Evolutionary conservation across 2,797 vertebrate genomes (phyloP), one percentile per base, ranked within the genome.

Genomic region (Rhinatrema bivittatum): DNA sequence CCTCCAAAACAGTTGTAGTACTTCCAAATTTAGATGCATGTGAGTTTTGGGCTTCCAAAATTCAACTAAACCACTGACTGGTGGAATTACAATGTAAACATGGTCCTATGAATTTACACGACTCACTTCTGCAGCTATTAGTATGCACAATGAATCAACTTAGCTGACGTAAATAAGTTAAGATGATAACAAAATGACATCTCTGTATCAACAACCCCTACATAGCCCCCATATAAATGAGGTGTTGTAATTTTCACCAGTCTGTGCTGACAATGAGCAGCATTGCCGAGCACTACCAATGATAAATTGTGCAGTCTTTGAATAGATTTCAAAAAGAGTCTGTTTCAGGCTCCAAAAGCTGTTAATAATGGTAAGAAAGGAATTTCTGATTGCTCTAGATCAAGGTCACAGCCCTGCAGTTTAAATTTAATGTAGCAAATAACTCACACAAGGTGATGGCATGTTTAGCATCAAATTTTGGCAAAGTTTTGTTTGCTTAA

Each of bases 401-500:
- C 51, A 55, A 64, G 68, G 68, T 70, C 65, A 64, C 17, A 53
- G 54, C 58, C 55, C 20, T 7, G 29, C 20, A 28, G 55, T 64
- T 70, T 70, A 70, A 62, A 70, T 68, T 70, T 64, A 53, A 60
- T 58, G 59, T 53, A 56, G 42, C 24, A 51, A 62, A 59, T 62
- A 65, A 63, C 51, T 69, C 60, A 56, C 45, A 40, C 19, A 16
- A 46, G 56, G 40, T 9, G 35, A 63, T 33, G 32, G 65, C 49
- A 53, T 56, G 55, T 68, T 71, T 68, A 68, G 61, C 47, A 55
- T 62, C 63, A 63, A 56, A 44, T 55, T 53, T 44, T 60, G 63
- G 59, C 53, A 53, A 62, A 64, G 63, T 56, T 62, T 65, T 69
- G 71, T 74, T 74, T 71, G 61, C 53, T 61, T 70, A 68, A 60